Conservation (phyloP, 2,797 vertebrate species). For the Uromys caudimaculatus region DNA sequence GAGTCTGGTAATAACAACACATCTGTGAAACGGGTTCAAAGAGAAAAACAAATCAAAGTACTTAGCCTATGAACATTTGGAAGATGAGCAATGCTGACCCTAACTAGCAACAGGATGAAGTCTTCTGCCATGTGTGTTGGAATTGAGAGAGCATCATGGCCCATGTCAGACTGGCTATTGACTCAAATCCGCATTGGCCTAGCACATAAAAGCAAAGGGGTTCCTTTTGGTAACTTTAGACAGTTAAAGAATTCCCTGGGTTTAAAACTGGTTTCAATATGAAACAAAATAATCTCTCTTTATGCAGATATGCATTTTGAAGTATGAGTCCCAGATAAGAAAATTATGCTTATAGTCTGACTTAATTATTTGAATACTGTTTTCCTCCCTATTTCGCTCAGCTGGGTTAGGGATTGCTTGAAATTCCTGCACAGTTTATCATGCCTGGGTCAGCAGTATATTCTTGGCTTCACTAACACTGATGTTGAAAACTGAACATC, state of each 20-base stretch:
- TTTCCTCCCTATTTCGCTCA: slow-evolving; percentile 67
- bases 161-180: background rate
- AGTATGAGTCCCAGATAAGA: slow-evolving; percentile 64
- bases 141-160: slow-evolving; percentile 2
- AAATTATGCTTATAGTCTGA: slow-evolving; percentile 65
- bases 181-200: slow-evolving; percentile 26
- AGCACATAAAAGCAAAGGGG: slow-evolving; percentile 47
- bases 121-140: slow-evolving; percentile 48
- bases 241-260: slow-evolving; percentile 25
- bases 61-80: background rate
- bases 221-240: slow-evolving; percentile 53
- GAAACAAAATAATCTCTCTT: slow-evolving; percentile 45
- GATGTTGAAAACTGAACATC: slow-evolving; percentile 77
- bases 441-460: slow-evolving; percentile 70
- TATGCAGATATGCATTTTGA: slow-evolving; percentile 57
- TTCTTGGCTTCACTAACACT: slow-evolving; percentile 74
- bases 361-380: slow-evolving; percentile 67
- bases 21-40: slow-evolving; percentile 40
- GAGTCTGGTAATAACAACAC: slow-evolving; percentile 57
- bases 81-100: background rate
- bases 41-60: slow-evolving; percentile 46
- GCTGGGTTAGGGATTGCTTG: slow-evolving; percentile 61
- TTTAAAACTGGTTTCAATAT: slow-evolving; percentile 24
- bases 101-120: background rate
- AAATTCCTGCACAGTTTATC: slow-evolving; percentile 72